Percentiles rank a stretch among this genome's conserved stretches.
These are phyloP conservation scores for Pomacea maculata DNA, from an alignment of 1,140 invertebrate species.

Conservation along the genomic window DNA sequence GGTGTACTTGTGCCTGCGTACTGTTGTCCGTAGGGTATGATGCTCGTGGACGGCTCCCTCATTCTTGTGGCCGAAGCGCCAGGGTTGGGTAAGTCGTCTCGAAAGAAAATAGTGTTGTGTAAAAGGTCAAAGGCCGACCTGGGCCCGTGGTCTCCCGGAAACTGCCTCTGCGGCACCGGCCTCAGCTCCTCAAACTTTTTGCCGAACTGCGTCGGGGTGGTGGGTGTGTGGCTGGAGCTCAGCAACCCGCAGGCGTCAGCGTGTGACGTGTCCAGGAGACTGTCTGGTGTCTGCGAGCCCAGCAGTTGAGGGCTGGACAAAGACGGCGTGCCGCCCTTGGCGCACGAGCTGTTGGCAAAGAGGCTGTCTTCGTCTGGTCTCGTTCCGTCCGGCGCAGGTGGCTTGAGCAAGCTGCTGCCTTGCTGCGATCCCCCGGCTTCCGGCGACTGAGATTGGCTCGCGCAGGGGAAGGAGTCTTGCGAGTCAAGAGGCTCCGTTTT, in stretches of 20 bases:
- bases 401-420: neutral
- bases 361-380: too few species aligned
- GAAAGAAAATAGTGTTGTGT: constrained; percentile 9
- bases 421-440: neutral
- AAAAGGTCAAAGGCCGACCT: constrained; percentile 28
- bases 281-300: neutral
- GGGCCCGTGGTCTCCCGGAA: constrained; percentile 8
- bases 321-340: too few species aligned
- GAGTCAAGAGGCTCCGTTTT: constrained; percentile 16
- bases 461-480: neutral
- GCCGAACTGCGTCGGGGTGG: constrained; percentile 3
- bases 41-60: neutral
- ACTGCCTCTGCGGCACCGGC: constrained; percentile 21
- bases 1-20: neutral
- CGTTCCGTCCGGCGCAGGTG: too few species aligned
- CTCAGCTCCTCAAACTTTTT: constrained; percentile 24
- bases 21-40: neutral
- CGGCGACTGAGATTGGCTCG: too few species aligned
- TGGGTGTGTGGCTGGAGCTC: neutral
- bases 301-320: constrained; percentile 1
- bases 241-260: neutral
- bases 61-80: constrained; percentile 19
- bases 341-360: too few species aligned
- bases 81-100: constrained; percentile 13
- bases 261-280: neutral